Evolutionary conservation across 2,113 vertebrate genomes (phyloP), one percentile per base, ranked within the genome.

Genomic region (Sinocyclocheilus anophthalmus): DNA sequence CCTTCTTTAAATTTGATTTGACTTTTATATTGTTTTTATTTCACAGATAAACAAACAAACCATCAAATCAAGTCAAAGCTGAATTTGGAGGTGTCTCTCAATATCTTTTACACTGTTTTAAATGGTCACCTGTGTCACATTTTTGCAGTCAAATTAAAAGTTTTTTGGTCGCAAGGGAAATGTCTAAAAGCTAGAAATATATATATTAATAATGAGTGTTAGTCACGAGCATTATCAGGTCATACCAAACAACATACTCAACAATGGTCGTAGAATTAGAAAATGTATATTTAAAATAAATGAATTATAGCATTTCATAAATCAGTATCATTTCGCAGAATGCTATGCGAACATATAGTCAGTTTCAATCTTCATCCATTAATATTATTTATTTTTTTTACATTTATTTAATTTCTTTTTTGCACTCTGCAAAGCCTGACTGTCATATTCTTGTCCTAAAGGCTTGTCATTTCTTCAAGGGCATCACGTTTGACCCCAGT

Each of bases 401-500:
- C 42, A 9, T 73, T 42, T 67, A 55, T 55, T 55, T 50, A 0
- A 14, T 14, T 50, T 2, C 2, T 55, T 55, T 55, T 69, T 20
- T 39, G 33, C 69, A 22, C 9, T 20, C 67, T 20, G 8, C 70
- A 73, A n/a, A 73, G 9, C 20, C 50, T 37, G 3, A 20, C 20
- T 79, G 22, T 26, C 24, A 7, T 3, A 37, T 37, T 37, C 76
- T 11, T 37, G 50, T 37, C 14, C 39, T 18, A 33, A 30, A 18
- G 20, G 42, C 5, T 24, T 22, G n/a, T 70, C 26, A 33, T 69
- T 22, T 70, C 24, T 50, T 30, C 63, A 42, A 39, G 30, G 33
- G 12, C 20, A 33, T 45, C 39, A 48, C 30, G 12, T 72, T 80
- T 65, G 61, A 70, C 33, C n/a, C 61, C 22, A 65, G 87, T 92